Conservation (phyloP, 2,113 vertebrate genomes). For the Rhinogobius similis region DNA sequence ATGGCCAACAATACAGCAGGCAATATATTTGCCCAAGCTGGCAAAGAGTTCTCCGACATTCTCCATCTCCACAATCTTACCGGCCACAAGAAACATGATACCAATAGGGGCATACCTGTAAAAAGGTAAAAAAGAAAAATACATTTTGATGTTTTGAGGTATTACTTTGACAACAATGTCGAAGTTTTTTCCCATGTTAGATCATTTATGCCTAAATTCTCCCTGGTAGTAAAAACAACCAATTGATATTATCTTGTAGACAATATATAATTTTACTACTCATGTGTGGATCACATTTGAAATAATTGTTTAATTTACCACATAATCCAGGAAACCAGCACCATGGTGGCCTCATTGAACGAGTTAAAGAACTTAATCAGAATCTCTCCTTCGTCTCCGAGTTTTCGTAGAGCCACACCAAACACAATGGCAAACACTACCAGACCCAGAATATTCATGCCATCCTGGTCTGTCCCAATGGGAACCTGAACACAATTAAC, state of each 20-base stretch:
- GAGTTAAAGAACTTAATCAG: conserved; percentile 90
- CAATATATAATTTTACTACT: background rate
- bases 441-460: conserved; percentile 91
- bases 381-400: conserved; percentile 87
- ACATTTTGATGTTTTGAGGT: too few relatives aligned
- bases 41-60: conserved; percentile 80
- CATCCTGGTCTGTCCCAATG: conserved; percentile 72
- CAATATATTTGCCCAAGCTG: conserved; percentile 87
- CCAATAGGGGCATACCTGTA: conserved; percentile 89
- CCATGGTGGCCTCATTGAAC: conserved; percentile 93
- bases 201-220: too few relatives aligned
- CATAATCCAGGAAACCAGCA: conserved; percentile 94
- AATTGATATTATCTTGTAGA: too few relatives aligned
- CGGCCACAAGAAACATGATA: conserved; percentile 91
- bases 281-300: background rate
- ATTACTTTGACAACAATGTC: too few relatives aligned
- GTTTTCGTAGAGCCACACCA: conserved; percentile 86
- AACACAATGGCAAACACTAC: conserved; percentile 90
- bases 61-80: conserved; percentile 88
- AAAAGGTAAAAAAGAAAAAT: too few relatives aligned
- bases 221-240: too few relatives aligned
- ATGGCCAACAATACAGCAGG: conserved; percentile 87
- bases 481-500: conserved; percentile 69
- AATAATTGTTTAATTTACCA: conserved; percentile 76
- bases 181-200: too few relatives aligned